phyloP scores from a whole-genome alignment of 2,113 vertebrate species.

The Corydoras maculifer region DNA sequence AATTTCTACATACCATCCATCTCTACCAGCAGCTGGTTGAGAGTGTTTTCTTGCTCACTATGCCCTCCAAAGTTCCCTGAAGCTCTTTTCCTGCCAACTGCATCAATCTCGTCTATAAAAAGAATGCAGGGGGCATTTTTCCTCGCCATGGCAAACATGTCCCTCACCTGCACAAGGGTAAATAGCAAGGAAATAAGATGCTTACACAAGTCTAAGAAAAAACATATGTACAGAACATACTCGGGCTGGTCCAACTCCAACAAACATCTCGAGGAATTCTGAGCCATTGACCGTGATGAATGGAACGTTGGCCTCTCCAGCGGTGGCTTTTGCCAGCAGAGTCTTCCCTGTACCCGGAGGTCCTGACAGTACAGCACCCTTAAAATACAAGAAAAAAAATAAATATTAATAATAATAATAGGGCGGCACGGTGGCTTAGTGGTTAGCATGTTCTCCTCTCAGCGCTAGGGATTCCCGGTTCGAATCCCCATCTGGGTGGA shows the following conservation, averaged over 20 bases:
- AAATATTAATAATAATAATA: not conserved
- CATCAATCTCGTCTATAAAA: constrained; percentile 68
- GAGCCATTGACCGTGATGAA: constrained; percentile 67
- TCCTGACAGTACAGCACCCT: constrained; percentile 64
- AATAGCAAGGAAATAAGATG: not conserved
- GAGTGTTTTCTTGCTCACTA: constrained; percentile 65
- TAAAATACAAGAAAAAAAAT: constrained; percentile 11
- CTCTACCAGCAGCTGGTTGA: constrained; percentile 65
- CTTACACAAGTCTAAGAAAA: not conserved
- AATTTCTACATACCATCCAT: constrained; percentile 55
- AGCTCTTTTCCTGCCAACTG: constrained; percentile 59
- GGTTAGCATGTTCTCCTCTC: no score
- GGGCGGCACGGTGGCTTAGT: no score
- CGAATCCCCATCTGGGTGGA: no score
- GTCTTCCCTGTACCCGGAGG: constrained; percentile 66
- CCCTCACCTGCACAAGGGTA: constrained; percentile 55
- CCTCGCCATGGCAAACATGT: constrained; percentile 64
- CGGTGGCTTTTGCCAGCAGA: constrained; percentile 61
- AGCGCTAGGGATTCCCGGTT: no score
- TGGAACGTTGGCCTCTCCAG: constrained; percentile 63
- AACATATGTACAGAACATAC: constrained; percentile 40
- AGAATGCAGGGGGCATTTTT: constrained; percentile 65
- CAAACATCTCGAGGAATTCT: constrained; percentile 66
- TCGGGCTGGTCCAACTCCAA: constrained; percentile 62
- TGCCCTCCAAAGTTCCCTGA: constrained; percentile 57